Percentiles rank a stretch among this genome's conserved stretches.
Evolutionary conservation across 2,888 invertebrate genomes (phyloP).

Genomic region (Priapulus caudatus): DNA sequence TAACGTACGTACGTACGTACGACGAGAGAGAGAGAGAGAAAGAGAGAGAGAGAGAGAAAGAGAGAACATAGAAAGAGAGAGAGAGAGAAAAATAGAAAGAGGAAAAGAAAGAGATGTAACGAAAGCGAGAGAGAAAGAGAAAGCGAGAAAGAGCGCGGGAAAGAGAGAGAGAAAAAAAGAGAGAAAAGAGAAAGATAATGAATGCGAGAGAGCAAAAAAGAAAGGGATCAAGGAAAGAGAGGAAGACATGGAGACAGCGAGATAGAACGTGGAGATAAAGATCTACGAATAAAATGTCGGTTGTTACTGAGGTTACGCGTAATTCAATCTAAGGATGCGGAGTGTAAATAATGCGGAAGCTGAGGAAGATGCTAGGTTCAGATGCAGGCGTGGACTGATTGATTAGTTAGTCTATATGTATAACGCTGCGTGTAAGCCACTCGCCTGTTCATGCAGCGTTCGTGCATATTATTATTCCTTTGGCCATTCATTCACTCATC

Average conservation of each 20-base stretch:
- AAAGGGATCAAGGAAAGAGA: not conserved
- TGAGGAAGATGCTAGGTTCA: no score
- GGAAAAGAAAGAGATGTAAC: not conserved
- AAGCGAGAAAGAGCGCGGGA: not conserved
- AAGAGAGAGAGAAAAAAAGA: constrained; percentile 3
- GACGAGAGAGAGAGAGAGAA: not conserved
- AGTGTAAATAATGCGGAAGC: no score
- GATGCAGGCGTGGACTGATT: no score
- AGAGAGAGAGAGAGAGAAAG: constrained; percentile 1
- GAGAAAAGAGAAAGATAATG: not conserved
- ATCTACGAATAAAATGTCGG: no score
- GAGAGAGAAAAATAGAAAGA: constrained; percentile 1
- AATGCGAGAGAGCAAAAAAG: not conserved
- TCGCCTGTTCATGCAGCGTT: no score
- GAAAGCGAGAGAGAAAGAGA: constrained; percentile 1
- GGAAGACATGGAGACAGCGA: not conserved
- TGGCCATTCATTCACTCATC: no score
- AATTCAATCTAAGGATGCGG: no score
- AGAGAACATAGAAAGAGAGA: not conserved
- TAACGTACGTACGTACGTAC: not conserved
- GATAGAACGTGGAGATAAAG: not conserved
- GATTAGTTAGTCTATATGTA: no score
- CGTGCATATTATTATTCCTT: no score
- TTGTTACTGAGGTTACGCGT: no score
- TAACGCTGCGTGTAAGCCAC: no score